A percentile compares a stretch with the other conserved stretches of the same genome.
Evolutionary conservation across 2,888 invertebrate genomes (phyloP).

Genomic region (Agonopterix alstromeriana): DNA sequence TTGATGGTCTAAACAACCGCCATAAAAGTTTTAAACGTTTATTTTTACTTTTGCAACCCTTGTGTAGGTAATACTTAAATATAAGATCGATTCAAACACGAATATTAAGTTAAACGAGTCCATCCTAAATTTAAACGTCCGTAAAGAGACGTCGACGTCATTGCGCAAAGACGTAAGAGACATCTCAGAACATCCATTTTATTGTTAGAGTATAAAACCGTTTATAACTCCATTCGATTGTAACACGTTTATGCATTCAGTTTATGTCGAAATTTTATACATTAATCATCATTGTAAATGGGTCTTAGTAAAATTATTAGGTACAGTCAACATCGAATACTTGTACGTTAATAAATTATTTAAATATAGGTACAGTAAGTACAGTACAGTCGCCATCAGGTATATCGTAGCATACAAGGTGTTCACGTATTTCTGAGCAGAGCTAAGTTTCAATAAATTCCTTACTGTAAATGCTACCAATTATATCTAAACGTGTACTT

Average conservation of each 20-base stretch:
- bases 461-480: too few species aligned
- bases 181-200: slow-evolving; percentile 62
- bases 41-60: too few species aligned
- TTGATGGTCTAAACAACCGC: too few species aligned
- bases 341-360: not conserved
- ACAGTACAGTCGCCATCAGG: too few species aligned
- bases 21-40: too few species aligned
- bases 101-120: slow-evolving; percentile 52
- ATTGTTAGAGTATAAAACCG: slow-evolving; percentile 67
- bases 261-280: slow-evolving; percentile 42
- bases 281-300: slow-evolving; percentile 16
- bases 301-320: not conserved
- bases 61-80: too few species aligned
- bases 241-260: slow-evolving; percentile 44
- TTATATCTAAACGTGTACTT: too few species aligned
- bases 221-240: slow-evolving; percentile 58
- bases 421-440: too few species aligned
- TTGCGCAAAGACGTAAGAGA: slow-evolving; percentile 58
- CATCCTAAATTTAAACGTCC: slow-evolving; percentile 57
- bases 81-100: slow-evolving; percentile 25
- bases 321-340: not conserved
- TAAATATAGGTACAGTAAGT: too few species aligned
- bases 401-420: too few species aligned
- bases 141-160: slow-evolving; percentile 53
- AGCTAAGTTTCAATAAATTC: too few species aligned